Evolutionary conservation across 2,888 invertebrate genomes (phyloP).

Genomic region (Laothoe populi): DNA sequence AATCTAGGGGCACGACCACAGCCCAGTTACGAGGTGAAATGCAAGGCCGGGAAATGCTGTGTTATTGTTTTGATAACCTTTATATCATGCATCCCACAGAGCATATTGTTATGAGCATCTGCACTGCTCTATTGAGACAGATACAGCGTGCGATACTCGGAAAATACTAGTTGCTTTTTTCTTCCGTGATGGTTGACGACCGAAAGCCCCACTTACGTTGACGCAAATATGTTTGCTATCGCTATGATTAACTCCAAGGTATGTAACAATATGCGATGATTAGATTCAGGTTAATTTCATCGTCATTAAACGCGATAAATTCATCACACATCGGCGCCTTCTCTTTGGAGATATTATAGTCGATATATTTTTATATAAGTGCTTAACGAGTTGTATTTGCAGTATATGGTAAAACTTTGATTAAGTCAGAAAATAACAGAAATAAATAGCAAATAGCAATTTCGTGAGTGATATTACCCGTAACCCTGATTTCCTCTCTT

Average conservation of each 20-base stretch:
- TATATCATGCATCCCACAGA: conserved; percentile 75
- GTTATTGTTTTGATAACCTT: conserved; percentile 72
- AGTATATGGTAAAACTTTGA: conserved; percentile 1
- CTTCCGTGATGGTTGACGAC: conserved; percentile 69
- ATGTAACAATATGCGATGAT: conserved; percentile 48
- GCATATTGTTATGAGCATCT: conserved; percentile 67
- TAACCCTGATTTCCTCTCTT: too few species aligned
- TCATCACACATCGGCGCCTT: conserved; percentile 43
- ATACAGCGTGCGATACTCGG: conserved; percentile 76
- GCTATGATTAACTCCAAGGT: conserved; percentile 50
- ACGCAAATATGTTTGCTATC: conserved; percentile 57
- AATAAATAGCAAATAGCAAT: too few species aligned
- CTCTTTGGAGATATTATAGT: conserved; percentile 30
- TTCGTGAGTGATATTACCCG: too few species aligned
- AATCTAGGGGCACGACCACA: conserved; percentile 70
- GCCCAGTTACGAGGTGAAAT: conserved; percentile 73
- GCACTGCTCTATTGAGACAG: conserved; percentile 73
- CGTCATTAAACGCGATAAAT: conserved; percentile 36
- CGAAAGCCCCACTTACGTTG: conserved; percentile 67
- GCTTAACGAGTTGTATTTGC: neutral
- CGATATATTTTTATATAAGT: neutral
- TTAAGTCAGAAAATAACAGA: too few species aligned
- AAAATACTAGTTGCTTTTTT: conserved; percentile 53
- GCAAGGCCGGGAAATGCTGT: conserved; percentile 70
- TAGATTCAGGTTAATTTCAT: conserved; percentile 48